Evolutionary conservation across 2,113 vertebrate genomes (phyloP).

Genomic region (Erinaceus europaeus): DNA sequence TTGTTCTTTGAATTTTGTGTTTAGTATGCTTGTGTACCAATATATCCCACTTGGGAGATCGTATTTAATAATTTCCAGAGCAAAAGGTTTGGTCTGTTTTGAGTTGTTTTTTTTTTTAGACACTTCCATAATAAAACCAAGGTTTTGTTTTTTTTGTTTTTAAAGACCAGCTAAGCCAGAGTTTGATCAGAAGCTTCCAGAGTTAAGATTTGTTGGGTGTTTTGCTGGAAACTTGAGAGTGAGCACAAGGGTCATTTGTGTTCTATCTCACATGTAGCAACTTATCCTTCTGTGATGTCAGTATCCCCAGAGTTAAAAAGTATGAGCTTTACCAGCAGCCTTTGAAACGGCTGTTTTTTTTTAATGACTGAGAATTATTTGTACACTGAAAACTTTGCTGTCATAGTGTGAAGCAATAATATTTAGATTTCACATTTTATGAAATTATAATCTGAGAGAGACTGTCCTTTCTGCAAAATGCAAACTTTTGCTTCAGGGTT

Average conservation of each 20-base stretch:
- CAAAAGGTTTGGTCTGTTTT: conserved; percentile 6
- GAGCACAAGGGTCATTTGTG: conserved; percentile 25
- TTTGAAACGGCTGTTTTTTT: conserved; percentile 18
- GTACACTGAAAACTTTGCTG: conserved; percentile 25
- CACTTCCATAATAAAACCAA: conserved; percentile 29
- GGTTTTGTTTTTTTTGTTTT: too few species aligned
- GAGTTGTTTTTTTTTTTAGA: neutral
- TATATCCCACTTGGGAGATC: conserved; percentile 6
- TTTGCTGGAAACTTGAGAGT: conserved; percentile 36
- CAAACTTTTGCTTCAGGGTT: conserved; percentile 41
- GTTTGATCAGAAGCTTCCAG: conserved; percentile 39
- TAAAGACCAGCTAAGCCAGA: conserved; percentile 27
- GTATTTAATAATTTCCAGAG: conserved; percentile 39
- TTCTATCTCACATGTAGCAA: conserved; percentile 16
- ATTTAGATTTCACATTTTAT: conserved; percentile 27
- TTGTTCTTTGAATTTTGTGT: conserved; percentile 60
- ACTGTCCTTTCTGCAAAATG: conserved; percentile 37
- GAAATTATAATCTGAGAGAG: conserved; percentile 39
- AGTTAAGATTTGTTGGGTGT: conserved; percentile 27
- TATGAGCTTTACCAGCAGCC: conserved; percentile 23
- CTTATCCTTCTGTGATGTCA: neutral
- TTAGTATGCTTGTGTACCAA: conserved; percentile 43
- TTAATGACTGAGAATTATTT: conserved; percentile 31
- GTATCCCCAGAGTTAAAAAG: conserved; percentile 10
- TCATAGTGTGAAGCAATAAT: conserved; percentile 27